Evolutionary conservation across 2,113 vertebrate species (phyloP).

Genomic region (Corydoras sp.): DNA sequence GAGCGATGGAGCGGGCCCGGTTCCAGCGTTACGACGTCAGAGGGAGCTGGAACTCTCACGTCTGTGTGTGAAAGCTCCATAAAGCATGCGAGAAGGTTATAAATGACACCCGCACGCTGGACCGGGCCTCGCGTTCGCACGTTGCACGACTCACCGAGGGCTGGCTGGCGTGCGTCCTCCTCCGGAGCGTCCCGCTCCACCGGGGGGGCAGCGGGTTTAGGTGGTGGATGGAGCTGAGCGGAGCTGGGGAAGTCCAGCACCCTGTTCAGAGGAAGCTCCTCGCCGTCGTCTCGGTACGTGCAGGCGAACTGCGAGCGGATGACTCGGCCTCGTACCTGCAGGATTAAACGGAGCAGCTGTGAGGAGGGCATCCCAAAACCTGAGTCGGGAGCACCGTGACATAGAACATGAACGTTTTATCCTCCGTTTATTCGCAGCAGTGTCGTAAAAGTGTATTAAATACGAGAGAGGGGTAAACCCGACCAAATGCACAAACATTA

Average conservation of each 20-base stretch:
- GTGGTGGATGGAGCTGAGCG: conserved; percentile 56
- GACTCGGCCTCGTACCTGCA: conserved; percentile 66
- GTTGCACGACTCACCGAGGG: conserved; percentile 15
- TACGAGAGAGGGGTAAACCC: no score
- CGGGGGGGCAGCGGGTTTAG: conserved; percentile 44
- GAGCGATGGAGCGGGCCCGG: conserved; percentile 51
- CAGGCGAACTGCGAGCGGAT: conserved; percentile 93
- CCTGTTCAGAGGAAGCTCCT: conserved; percentile 52
- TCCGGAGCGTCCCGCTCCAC: conserved; percentile 1
- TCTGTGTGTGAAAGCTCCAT: conserved; percentile 14
- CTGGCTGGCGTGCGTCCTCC: background rate
- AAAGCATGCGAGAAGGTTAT: conserved; percentile 36
- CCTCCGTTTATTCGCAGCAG: no score
- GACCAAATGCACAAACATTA: no score
- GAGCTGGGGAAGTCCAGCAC: conserved; percentile 60
- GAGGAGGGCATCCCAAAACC: no score
- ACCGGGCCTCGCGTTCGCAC: background rate
- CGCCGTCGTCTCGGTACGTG: conserved; percentile 76
- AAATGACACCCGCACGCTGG: conserved; percentile 14
- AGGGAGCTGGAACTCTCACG: conserved; percentile 49
- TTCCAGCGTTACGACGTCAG: conserved; percentile 58
- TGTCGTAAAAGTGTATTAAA: no score
- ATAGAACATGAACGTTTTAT: no score
- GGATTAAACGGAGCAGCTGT: conserved; percentile 2
- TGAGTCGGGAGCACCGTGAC: no score